Evolutionary conservation across 2,113 vertebrate genomes (phyloP).

Genomic region (Entomyzon cyanotis): DNA sequence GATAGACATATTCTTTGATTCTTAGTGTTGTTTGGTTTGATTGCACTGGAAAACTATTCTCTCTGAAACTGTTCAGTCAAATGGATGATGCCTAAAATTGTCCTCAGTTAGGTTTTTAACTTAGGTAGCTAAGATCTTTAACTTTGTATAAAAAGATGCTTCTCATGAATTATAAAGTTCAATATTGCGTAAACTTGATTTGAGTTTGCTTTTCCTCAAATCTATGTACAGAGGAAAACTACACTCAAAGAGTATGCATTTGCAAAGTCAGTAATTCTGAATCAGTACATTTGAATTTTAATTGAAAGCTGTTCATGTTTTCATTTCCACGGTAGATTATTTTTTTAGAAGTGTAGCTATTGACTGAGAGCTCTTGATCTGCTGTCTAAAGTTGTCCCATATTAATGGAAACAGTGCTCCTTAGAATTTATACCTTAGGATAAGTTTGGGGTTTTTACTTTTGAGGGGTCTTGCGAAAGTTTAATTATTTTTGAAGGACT

Average conservation of each 20-base stretch:
- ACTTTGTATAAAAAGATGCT: not conserved
- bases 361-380: not conserved
- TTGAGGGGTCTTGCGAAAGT: not conserved
- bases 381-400: not conserved
- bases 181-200: not conserved
- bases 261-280: not conserved
- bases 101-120: not conserved
- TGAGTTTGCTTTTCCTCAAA: not conserved
- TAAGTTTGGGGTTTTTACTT: not conserved
- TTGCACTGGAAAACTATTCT: not conserved
- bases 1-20: not conserved
- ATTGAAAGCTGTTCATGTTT: not conserved
- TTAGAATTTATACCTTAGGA: not conserved
- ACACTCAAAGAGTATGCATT: not conserved
- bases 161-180: not conserved
- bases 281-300: not conserved
- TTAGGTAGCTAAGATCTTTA: not conserved
- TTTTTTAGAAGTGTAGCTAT: not conserved
- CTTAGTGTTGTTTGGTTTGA: not conserved
- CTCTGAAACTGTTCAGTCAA: not conserved
- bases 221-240: accelerated
- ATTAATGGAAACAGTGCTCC: not conserved
- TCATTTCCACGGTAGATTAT: not conserved
- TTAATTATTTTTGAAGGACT: not conserved
- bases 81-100: not conserved